phyloP scores from a whole-genome alignment of 2,888 invertebrate genomes.

The Cheilosia vulpina region DNA sequence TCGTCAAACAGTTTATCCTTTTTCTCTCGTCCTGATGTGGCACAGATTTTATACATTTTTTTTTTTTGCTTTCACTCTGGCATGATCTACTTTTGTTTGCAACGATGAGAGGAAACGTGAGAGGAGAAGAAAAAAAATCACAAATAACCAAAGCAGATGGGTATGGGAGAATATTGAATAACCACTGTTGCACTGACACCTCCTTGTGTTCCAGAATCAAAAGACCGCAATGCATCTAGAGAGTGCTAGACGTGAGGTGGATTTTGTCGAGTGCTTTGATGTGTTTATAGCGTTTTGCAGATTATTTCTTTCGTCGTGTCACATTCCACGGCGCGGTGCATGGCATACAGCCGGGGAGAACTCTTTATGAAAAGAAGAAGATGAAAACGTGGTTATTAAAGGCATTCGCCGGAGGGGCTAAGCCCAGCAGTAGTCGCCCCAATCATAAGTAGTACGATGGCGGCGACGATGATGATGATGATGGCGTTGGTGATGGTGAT shows the following conservation, averaged over 20 bases:
- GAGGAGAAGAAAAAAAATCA: neutral
- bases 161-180: conserved; percentile 54
- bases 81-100: conserved; percentile 61
- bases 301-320: conserved; percentile 46
- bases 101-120: conserved; percentile 11
- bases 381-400: conserved; percentile 45
- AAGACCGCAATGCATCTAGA: conserved; percentile 64
- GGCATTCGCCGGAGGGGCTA: conserved; percentile 42
- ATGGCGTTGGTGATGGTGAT: conserved; percentile 3
- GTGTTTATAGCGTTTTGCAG: conserved; percentile 58
- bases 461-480: conserved; percentile 22
- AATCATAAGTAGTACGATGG: conserved; percentile 32
- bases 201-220: conserved; percentile 57
- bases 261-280: conserved; percentile 25
- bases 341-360: neutral
- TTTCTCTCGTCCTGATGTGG: conserved; percentile 46
- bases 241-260: conserved; percentile 27
- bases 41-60: conserved; percentile 21
- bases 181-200: conserved; percentile 61
- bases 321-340: neutral
- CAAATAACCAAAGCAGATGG: neutral
- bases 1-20: conserved; percentile 38
- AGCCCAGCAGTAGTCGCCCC: conserved; percentile 38
- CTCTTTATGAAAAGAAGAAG: conserved; percentile 23
- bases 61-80: neutral